Percentiles rank a stretch among this genome's conserved stretches.
Evolutionary conservation across 2,888 invertebrate genomes (phyloP).

Genomic region (Lycophotia porphyrea): DNA sequence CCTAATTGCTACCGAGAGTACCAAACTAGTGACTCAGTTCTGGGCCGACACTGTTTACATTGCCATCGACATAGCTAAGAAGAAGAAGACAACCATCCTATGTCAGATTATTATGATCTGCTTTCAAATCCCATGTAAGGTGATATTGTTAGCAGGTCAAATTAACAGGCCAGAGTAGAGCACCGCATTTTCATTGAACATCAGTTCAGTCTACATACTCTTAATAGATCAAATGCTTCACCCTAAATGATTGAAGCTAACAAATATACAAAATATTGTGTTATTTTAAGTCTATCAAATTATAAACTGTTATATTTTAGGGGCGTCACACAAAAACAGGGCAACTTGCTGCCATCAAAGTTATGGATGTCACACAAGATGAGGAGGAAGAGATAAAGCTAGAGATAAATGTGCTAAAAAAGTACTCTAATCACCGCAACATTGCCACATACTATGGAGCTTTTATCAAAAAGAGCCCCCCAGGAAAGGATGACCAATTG

Average conservation of each 20-base stretch:
- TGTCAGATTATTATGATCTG: background rate
- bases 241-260: background rate
- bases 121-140: background rate
- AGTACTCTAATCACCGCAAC: slow-evolving; percentile 99
- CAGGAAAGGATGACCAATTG: slow-evolving; percentile 99
- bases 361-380: slow-evolving; percentile 99
- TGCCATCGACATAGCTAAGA: too few species aligned
- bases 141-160: background rate
- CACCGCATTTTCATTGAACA: background rate
- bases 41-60: too few species aligned
- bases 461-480: slow-evolving; percentile 99
- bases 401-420: slow-evolving; percentile 99
- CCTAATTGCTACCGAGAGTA: too few species aligned
- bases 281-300: background rate
- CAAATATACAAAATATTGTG: background rate
- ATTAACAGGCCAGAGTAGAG: background rate
- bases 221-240: background rate
- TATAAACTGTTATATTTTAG: slow-evolving; percentile 85
- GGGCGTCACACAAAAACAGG: slow-evolving; percentile 99
- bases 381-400: slow-evolving; percentile 99
- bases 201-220: background rate
- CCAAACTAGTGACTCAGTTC: too few species aligned
- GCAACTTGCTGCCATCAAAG: slow-evolving; percentile 99
- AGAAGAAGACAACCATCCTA: too few species aligned
- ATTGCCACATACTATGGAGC: slow-evolving; percentile 99